These are phyloP conservation scores for Mesoligia furuncula DNA, from an alignment of 2,888 invertebrate genomes.

Conservation along the genomic window DNA sequence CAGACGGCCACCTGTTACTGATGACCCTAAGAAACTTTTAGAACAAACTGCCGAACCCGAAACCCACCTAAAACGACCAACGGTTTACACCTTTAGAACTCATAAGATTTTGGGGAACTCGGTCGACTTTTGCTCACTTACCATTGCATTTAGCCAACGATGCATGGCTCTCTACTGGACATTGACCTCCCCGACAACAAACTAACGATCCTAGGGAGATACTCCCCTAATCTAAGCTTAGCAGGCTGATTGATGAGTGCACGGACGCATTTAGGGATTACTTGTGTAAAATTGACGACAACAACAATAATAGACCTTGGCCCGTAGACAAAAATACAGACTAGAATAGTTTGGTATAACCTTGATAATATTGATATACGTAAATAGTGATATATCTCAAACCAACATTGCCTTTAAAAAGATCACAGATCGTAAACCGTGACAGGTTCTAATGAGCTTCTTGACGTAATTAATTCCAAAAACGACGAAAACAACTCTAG, in stretches of 20 bases:
- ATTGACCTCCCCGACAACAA: constrained; percentile 45
- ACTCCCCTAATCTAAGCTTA: constrained; percentile 38
- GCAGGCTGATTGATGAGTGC: constrained; percentile 48
- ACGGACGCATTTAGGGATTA: constrained; percentile 37
- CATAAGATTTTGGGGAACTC: neutral
- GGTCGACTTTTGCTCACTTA: constrained; percentile 7
- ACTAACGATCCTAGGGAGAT: constrained; percentile 29
- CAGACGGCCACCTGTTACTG: constrained; percentile 19
- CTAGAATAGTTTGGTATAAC: neutral
- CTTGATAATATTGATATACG: constrained; percentile 2
- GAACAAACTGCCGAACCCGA: neutral
- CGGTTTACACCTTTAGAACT: neutral
- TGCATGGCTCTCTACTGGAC: constrained; percentile 18
- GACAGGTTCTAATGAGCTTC: constrained; percentile 23
- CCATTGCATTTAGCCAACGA: constrained; percentile 4
- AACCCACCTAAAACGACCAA: neutral
- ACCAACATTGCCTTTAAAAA: neutral
- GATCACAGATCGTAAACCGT: constrained; percentile 23
- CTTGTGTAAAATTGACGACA: constrained; percentile 25
- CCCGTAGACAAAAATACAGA: neutral
- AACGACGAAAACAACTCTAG: constrained; percentile 12
- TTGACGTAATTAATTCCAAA: constrained; percentile 32
- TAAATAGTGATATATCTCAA: neutral
- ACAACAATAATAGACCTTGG: neutral
- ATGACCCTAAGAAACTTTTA: constrained; percentile 8